Evolutionary conservation across 2,888 invertebrate genomes (phyloP).

Genomic region (Acronicta aceris): DNA sequence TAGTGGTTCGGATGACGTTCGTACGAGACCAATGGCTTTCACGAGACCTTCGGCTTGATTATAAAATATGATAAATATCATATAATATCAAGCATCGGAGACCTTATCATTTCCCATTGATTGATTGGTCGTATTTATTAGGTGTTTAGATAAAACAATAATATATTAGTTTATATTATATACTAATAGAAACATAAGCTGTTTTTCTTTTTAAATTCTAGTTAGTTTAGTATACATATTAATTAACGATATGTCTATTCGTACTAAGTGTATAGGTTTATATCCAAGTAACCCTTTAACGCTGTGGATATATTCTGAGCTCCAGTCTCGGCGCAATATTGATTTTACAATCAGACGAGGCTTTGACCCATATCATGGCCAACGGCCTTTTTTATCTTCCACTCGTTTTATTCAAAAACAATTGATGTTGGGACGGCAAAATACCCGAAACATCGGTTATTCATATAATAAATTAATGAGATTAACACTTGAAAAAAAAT

Average conservation of each 20-base stretch:
- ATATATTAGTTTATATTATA: neutral
- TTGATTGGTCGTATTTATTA: too few relatives aligned
- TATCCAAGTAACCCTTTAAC: neutral
- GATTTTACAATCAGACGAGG: constrained; percentile 80
- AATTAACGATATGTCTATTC: too few relatives aligned
- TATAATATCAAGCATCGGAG: too few relatives aligned
- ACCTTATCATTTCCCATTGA: too few relatives aligned
- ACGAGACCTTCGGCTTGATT: too few relatives aligned
- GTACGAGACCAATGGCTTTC: too few relatives aligned
- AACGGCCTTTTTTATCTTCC: neutral
- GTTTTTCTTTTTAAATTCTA: too few relatives aligned
- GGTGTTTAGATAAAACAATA: neutral
- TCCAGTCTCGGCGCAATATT: constrained; percentile 57
- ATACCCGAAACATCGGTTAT: neutral
- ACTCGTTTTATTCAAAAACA: constrained; percentile 16
- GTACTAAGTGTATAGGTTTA: neutral
- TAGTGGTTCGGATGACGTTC: too few relatives aligned
- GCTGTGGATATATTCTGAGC: neutral
- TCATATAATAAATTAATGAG: neutral
- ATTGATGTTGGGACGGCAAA: constrained; percentile 13
- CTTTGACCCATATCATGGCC: neutral
- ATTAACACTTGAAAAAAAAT: too few relatives aligned
- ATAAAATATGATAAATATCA: too few relatives aligned
- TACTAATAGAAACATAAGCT: neutral
- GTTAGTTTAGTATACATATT: too few relatives aligned